Evolutionary conservation across 2,888 invertebrate genomes (phyloP), one percentile per base, ranked within the genome.

Genomic region (Acrocyrtus sp.): DNA sequence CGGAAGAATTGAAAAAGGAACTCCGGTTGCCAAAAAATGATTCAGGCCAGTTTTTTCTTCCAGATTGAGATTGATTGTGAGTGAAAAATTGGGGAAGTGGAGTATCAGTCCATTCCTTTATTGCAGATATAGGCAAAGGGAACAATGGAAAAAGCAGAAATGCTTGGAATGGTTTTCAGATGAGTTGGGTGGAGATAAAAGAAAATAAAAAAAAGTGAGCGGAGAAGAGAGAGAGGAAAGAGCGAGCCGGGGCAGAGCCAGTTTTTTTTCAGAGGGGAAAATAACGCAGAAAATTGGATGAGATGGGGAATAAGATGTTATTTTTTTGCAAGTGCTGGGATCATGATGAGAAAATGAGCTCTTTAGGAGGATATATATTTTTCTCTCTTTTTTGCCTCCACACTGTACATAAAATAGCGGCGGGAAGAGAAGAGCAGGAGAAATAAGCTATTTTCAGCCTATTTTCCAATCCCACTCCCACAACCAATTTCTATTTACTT

Each of bases 371-470:
- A n/a, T n/a, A n/a, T n/a, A n/a, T n/a, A 45, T 45, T n/a, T 45
- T 17, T 5, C 17, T 45, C 45, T n/a, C 17, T 45, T 45, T n/a
- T 5, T 45, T 45, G 45, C 12, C 17, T 45, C 34, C 12, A 34
- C 34, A 8, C 34, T 34, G 34, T 34, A 12, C 12, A 34, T 34
- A 34, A 5, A 34, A 34, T 34, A 12, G 41, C 27, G 8, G 29
- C 5, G n/a, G 21, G 34, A 39, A n/a, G 15, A 19, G 3, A 39
- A 27, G 43, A 47, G 22, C 21, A 61, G 34, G 17, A 24, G 50
- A 45, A 50, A 39, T 15, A 39, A 54, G 57, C 58, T 67, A 67
- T 67, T 67, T 67, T 57, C 50, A 58, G 47, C 56, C 60, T 50
- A 58, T 58, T 67, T 67, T 48, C 66, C 58, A 45, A 19, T 43